Percentiles rank a stretch among this genome's conserved stretches.
Evolutionary conservation across 2,888 invertebrate genomes (phyloP).

Genomic region (Morpho deidamia): DNA sequence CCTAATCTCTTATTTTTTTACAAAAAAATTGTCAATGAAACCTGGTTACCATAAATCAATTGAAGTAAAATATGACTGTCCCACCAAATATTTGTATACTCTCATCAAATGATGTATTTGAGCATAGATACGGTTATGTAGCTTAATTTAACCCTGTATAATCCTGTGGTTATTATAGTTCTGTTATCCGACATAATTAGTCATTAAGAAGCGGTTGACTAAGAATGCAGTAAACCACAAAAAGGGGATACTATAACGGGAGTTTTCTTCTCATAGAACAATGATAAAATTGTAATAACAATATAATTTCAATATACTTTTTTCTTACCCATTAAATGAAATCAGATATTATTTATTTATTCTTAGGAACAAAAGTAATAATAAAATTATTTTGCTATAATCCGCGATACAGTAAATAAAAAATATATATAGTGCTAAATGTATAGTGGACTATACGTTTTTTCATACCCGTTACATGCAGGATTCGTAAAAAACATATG

Average conservation of each 20-base stretch:
- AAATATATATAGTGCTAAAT: too few relatives aligned
- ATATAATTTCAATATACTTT: not conserved
- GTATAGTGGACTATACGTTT: too few relatives aligned
- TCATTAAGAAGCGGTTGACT: conserved; percentile 29
- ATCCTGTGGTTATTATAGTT: conserved; percentile 37
- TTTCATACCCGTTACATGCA: too few relatives aligned
- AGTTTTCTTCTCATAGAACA: conserved; percentile 26
- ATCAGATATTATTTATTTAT: not conserved
- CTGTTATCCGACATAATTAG: conserved; percentile 41
- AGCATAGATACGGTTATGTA: not conserved
- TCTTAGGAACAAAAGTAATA: too few relatives aligned
- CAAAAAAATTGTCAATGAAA: too few relatives aligned
- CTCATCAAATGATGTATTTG: not conserved
- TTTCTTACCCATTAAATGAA: not conserved
- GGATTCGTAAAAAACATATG: too few relatives aligned
- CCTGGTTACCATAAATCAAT: too few relatives aligned
- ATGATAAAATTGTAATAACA: not conserved
- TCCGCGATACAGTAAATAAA: too few relatives aligned
- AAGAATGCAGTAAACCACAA: conserved; percentile 40
- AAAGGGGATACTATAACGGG: conserved; percentile 39
- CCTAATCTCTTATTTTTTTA: too few relatives aligned
- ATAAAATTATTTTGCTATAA: too few relatives aligned
- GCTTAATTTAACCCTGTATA: conserved; percentile 16
- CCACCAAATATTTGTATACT: too few relatives aligned
- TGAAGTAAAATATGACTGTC: too few relatives aligned